Conservation (phyloP, 64 coral and sea anemone species). For the Stichodactyla mertensii region DNA sequence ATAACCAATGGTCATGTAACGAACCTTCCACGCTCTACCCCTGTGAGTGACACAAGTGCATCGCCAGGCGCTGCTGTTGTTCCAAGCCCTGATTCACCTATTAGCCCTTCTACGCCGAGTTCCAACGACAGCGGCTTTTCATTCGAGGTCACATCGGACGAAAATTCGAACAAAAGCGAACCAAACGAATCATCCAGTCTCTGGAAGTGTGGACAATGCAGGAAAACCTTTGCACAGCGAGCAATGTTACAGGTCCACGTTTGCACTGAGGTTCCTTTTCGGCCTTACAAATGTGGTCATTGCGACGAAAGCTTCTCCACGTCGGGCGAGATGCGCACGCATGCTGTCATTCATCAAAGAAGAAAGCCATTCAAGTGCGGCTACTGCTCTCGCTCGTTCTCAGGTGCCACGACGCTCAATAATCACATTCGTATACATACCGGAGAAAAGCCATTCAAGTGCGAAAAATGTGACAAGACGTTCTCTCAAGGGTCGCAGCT, state of each 20-base stretch:
- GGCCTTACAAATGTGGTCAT: slow-evolving; percentile 51
- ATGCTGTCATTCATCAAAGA: slow-evolving; percentile 52
- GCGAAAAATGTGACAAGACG: slow-evolving; percentile 39
- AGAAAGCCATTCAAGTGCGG: slow-evolving; percentile 69
- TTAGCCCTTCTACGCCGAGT: neutral
- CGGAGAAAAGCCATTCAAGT: slow-evolving; percentile 58
- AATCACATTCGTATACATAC: slow-evolving; percentile 64
- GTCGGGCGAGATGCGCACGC: slow-evolving; percentile 45
- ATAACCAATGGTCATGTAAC: neutral
- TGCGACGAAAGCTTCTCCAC: slow-evolving; percentile 45
- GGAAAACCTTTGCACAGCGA: slow-evolving; percentile 35
- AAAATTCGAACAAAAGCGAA: neutral
- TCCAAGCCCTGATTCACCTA: neutral
- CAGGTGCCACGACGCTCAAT: slow-evolving; percentile 50
- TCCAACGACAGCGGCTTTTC: slow-evolving; percentile 4
- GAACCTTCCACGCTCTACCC: neutral
- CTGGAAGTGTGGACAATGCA: slow-evolving; percentile 40
- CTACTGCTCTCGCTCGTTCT: slow-evolving; percentile 46
- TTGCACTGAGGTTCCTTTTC: slow-evolving; percentile 33
- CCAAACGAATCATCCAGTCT: neutral
- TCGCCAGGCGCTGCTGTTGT: neutral
- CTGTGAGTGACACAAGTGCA: neutral
- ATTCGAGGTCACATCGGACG: neutral
- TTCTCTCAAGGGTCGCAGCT: slow-evolving; percentile 60
- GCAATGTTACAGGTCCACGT: slow-evolving; percentile 45